Evolutionary conservation across 2,113 vertebrate species (phyloP), one percentile per base, ranked within the genome.

Genomic region (Gorsachius goisagi): DNA sequence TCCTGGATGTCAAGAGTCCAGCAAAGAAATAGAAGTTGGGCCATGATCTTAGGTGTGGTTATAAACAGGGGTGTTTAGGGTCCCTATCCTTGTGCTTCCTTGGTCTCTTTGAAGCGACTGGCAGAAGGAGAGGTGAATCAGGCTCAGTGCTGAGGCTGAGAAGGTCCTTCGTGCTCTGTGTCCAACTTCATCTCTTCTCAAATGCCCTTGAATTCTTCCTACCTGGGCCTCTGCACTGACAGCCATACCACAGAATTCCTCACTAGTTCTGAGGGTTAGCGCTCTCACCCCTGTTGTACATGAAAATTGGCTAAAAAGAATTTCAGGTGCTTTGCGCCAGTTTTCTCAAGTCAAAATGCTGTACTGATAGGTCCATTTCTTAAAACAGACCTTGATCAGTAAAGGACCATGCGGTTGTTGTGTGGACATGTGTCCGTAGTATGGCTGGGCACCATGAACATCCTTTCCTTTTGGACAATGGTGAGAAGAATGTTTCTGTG

Each of bases 361-460:
- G 14, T 76, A 2, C 35, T 52, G 50, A 4, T 2, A 26, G 45
- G 17, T 72, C n/a, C 9, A 7, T 73, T 83, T 63, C 27, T 79
- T 79, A 60, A 47, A 69, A 35, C 27, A 12, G 10, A 12, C 8
- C 24, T 23, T 74, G 79, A 66, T 60, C 37, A 73, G 35, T 9
- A 27, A 56, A 49, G 28, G 12, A 15, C 14, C 14, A 2, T 16
- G 32, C 23, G 19, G 2, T 32, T 64, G 9, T 16, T 28, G 44
- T 35, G 39, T 17, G 15, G 20, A 3, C 0, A 0, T 27, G 30
- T 50, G 1, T 24, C 69, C 0, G 0, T 84, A 49, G 33, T 44
- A 9, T 12, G 21, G 5, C 72, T 60, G 59, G 41, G 32, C 50
- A 73, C 28, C 0, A 0, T 33, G 50, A 58, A 17, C 27, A 6